These are phyloP conservation scores for Acrobeloides nanus DNA, from an alignment of 2,888 invertebrate genomes.

Conservation along the genomic window DNA sequence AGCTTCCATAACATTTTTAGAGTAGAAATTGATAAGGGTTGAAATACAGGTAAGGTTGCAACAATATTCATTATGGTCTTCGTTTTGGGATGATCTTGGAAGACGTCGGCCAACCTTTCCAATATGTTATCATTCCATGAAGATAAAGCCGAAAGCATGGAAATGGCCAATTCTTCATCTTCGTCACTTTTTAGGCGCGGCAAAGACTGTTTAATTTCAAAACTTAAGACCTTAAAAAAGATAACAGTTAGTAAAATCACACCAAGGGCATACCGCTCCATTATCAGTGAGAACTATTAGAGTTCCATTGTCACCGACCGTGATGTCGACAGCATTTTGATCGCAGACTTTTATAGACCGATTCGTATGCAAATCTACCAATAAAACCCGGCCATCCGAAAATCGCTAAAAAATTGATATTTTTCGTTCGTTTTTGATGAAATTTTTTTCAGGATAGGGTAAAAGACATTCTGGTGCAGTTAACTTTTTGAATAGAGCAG, in stretches of 20 bases:
- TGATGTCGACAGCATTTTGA: constrained; percentile 9
- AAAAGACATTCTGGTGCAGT: no score
- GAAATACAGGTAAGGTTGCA: no score
- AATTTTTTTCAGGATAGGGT: no score
- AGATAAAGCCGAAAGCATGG: neutral
- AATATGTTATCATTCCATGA: no score
- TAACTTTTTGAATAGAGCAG: no score
- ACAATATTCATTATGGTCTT: no score
- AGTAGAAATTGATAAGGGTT: no score
- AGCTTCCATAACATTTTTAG: no score
- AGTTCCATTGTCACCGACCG: constrained; percentile 2
- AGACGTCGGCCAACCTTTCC: no score
- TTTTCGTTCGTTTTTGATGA: no score
- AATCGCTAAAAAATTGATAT: constrained; percentile 20
- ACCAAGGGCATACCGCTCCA: neutral
- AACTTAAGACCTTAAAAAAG: neutral
- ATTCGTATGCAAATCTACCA: constrained; percentile 8
- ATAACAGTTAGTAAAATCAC: neutral
- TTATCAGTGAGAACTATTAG: neutral
- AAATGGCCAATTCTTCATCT: neutral
- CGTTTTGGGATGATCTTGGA: no score
- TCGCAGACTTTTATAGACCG: neutral
- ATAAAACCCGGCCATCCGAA: constrained; percentile 5
- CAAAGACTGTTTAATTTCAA: neutral
- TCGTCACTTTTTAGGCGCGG: neutral